These are phyloP conservation scores for Halocynthia aurantium DNA, from an alignment of 23 tunicate species.

Conservation along the genomic window DNA sequence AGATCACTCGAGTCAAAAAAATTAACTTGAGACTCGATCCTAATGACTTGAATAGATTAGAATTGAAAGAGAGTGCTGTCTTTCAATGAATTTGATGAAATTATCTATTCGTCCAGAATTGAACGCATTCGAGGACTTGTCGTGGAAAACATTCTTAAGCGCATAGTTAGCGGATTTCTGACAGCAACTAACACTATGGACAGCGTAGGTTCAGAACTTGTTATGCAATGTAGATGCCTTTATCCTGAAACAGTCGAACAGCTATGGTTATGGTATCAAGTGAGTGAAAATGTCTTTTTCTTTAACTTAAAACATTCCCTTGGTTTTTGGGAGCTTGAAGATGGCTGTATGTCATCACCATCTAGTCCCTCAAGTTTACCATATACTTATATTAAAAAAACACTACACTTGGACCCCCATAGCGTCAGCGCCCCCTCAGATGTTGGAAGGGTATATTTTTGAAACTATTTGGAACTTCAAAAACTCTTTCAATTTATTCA, in stretches of 20 bases:
- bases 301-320: too few species aligned
- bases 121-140: conserved; percentile 78
- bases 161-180: conserved; percentile 68
- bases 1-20: too few species aligned
- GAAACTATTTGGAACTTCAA: not conserved
- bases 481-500: not conserved
- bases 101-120: conserved; percentile 16
- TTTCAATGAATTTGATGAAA: too few species aligned
- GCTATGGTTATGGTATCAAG: conserved; percentile 85
- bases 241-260: conserved; percentile 86
- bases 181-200: conserved; percentile 31
- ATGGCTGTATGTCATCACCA: not conserved
- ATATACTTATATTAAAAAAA: not conserved
- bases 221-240: conserved; percentile 69
- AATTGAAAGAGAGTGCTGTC: too few species aligned
- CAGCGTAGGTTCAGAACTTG: conserved; percentile 60
- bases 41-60: too few species aligned
- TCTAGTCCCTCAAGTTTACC: not conserved
- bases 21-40: too few species aligned
- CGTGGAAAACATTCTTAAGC: conserved; percentile 51
- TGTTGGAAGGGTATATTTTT: not conserved
- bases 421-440: not conserved
- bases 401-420: not conserved
- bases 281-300: not conserved
- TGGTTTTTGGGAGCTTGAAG: not conserved